phyloP scores from a whole-genome alignment of 1,140 invertebrate genomes.

The Caerostris darwini region DNA sequence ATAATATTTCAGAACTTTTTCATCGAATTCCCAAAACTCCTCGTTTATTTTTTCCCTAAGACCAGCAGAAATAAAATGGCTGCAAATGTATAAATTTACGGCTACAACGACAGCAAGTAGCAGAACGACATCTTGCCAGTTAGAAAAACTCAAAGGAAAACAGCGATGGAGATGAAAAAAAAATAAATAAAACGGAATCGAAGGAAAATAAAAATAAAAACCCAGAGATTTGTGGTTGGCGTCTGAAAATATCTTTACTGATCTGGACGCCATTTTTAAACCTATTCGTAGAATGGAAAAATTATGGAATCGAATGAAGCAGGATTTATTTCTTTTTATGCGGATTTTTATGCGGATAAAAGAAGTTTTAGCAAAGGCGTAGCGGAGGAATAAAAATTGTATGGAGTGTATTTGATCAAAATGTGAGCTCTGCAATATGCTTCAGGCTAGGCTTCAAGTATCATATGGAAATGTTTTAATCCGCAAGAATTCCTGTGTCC shows the following conservation, averaged over 20 bases:
- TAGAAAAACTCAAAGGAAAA: slow-evolving; percentile 28
- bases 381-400: slow-evolving; percentile 33
- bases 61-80: slow-evolving; percentile 58
- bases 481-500: neutral
- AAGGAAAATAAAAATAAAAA: slow-evolving; percentile 36
- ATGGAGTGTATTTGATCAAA: slow-evolving; percentile 44
- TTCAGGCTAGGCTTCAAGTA: neutral
- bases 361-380: neutral
- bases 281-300: slow-evolving; percentile 75
- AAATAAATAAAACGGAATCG: neutral
- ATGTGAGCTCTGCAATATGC: neutral
- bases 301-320: slow-evolving; percentile 73
- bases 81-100: slow-evolving; percentile 74
- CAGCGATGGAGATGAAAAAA: slow-evolving; percentile 7
- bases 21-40: slow-evolving; percentile 54
- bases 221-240: slow-evolving; percentile 67
- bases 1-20: slow-evolving; percentile 60
- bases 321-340: slow-evolving; percentile 62
- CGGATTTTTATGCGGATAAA: slow-evolving; percentile 10
- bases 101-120: slow-evolving; percentile 17
- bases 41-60: slow-evolving; percentile 39
- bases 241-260: slow-evolving; percentile 72
- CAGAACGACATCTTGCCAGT: slow-evolving; percentile 61
- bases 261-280: slow-evolving; percentile 73
- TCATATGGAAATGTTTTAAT: slow-evolving; percentile 24